phyloP scores from a whole-genome alignment of 30 jellyfish, hydroid and myxozoan species.

The Aurelia sp. region DNA sequence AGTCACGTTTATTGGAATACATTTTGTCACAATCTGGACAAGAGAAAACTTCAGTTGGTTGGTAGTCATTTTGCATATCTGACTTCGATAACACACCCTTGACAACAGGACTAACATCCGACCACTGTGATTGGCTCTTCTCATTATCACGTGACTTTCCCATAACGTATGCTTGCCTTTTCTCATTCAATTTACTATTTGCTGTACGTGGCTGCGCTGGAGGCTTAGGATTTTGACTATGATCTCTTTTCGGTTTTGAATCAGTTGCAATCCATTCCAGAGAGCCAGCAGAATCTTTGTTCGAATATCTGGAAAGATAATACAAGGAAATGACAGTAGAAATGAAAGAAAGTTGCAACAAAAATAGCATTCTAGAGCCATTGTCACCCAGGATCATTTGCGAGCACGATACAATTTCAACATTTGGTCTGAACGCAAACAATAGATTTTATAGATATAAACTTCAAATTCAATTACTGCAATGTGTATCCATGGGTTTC shows the following conservation, averaged over 20 bases:
- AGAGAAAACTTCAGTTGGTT: constrained; percentile 31
- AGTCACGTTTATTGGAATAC: constrained; percentile 64
- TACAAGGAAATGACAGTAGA: too few relatives aligned
- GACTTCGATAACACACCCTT: neutral
- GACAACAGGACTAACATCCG: constrained; percentile 1
- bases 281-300: neutral
- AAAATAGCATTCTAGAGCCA: too few relatives aligned
- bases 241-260: neutral
- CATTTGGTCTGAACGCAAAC: too few relatives aligned
- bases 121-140: constrained; percentile 23
- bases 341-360: too few relatives aligned
- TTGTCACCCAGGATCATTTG: too few relatives aligned
- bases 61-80: neutral
- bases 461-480: too few relatives aligned
- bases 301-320: too few relatives aligned
- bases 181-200: constrained; percentile 60
- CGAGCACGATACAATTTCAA: too few relatives aligned
- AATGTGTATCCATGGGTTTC: too few relatives aligned
- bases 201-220: constrained; percentile 87
- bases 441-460: too few relatives aligned
- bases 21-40: constrained; percentile 94
- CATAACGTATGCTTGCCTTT: constrained; percentile 50
- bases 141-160: constrained; percentile 26
- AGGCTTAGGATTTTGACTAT: constrained; percentile 69
- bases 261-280: constrained; percentile 13